Evolutionary conservation across 2,888 invertebrate genomes (phyloP).

Genomic region (Drosophila stalkeri): DNA sequence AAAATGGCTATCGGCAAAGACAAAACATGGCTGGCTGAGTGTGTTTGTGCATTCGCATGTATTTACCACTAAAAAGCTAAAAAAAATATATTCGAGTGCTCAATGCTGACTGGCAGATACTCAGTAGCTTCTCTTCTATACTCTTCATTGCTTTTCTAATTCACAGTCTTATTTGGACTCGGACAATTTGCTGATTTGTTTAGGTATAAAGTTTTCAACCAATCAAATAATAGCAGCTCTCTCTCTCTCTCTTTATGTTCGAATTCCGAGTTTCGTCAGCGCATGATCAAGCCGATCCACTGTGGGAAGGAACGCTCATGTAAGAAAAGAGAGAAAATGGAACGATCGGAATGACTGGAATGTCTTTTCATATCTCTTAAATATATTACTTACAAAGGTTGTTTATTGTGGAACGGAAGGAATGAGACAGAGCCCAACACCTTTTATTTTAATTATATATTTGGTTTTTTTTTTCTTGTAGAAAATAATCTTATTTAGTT

Average conservation of each 20-base stretch:
- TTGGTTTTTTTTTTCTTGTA: too few relatives aligned
- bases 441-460: too few relatives aligned
- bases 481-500: too few relatives aligned
- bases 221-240: not conserved
- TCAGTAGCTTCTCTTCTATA: not conserved
- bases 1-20: conserved; percentile 18
- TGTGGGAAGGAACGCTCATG: too few relatives aligned
- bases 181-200: not conserved
- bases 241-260: too few relatives aligned
- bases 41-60: conserved; percentile 47
- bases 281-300: not conserved
- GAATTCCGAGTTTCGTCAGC: not conserved
- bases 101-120: not conserved
- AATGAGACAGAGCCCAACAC: too few relatives aligned
- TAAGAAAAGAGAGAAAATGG: too few relatives aligned
- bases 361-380: too few relatives aligned
- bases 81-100: not conserved
- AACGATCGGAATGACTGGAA: too few relatives aligned
- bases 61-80: conserved; percentile 1
- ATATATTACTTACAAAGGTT: too few relatives aligned
- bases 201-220: not conserved
- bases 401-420: too few relatives aligned
- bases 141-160: not conserved
- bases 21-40: conserved; percentile 52
- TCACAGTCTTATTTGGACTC: too few relatives aligned